Percentiles rank a stretch among this genome's conserved stretches.
Conservation (phyloP, 2,888 invertebrate genomes). For the Laspeyria flexula region DNA sequence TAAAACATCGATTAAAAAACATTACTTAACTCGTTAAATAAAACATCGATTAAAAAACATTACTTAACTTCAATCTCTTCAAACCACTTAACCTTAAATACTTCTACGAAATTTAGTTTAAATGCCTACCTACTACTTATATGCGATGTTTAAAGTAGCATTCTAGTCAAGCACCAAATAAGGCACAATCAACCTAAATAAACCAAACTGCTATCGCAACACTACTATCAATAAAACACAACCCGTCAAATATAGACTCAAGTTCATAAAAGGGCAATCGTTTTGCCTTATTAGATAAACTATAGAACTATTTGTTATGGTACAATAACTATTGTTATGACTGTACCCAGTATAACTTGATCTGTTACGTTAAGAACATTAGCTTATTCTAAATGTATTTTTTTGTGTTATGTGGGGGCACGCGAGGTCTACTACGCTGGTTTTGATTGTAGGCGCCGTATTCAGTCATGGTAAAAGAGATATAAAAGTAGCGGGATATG, state of each 20-base stretch:
- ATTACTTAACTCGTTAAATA: too few relatives aligned
- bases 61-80: too few relatives aligned
- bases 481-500: constrained; percentile 22
- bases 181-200: constrained; percentile 1
- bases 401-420: constrained; percentile 11
- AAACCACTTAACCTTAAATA: neutral
- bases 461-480: constrained; percentile 21
- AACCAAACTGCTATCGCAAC: neutral
- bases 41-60: too few relatives aligned
- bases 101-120: neutral
- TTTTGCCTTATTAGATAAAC: constrained; percentile 45
- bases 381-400: constrained; percentile 11
- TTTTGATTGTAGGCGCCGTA: constrained; percentile 12
- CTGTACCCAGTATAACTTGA: constrained; percentile 25
- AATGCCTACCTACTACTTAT: too few relatives aligned
- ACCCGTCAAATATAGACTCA: constrained; percentile 27
- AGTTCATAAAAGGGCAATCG: constrained; percentile 35
- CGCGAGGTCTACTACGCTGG: constrained; percentile 31
- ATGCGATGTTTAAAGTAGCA: neutral
- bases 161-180: constrained; percentile 4
- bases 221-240: constrained; percentile 32
- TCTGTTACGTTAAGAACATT: constrained; percentile 2
- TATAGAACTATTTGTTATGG: constrained; percentile 29
- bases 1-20: too few relatives aligned
- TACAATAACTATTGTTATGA: constrained; percentile 37